phyloP scores from a whole-genome alignment of 2,888 invertebrate species.

The Ophonus ardosiacus region DNA sequence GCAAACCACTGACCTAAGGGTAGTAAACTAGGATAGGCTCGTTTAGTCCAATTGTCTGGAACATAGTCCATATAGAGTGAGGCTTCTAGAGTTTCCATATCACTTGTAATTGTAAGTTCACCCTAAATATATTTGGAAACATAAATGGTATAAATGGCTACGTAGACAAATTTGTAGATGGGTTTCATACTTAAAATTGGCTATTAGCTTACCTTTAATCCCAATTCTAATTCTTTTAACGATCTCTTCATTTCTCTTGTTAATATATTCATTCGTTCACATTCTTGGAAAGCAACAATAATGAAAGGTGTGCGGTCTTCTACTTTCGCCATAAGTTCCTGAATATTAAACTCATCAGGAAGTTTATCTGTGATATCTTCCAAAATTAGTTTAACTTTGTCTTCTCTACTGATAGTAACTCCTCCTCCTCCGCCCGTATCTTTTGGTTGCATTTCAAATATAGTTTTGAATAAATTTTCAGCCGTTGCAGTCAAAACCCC shows the following conservation, averaged over 20 bases:
- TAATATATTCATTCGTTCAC: constrained; percentile 95
- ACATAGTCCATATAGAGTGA: constrained; percentile 93
- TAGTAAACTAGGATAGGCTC: constrained; percentile 92
- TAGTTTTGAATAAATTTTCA: constrained; percentile 88
- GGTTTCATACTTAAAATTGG: too few species aligned
- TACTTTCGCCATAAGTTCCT: constrained; percentile 89
- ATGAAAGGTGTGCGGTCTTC: constrained; percentile 95
- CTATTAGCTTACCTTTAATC: constrained; percentile 83
- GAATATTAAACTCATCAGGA: constrained; percentile 91
- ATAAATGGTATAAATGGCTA: background rate
- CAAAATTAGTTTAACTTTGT: constrained; percentile 85
- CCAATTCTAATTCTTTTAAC: constrained; percentile 90
- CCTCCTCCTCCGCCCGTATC: constrained; percentile 86
- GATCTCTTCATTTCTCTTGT: constrained; percentile 90
- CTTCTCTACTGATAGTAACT: constrained; percentile 86
- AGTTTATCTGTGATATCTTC: constrained; percentile 94
- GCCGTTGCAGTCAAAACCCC: constrained; percentile 93
- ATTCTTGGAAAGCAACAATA: constrained; percentile 95
- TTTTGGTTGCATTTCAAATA: constrained; percentile 94
- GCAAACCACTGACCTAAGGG: constrained; percentile 92
- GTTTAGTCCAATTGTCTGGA: constrained; percentile 89
- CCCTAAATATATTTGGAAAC: constrained; percentile 78
- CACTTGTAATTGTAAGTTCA: constrained; percentile 93
- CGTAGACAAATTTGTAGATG: background rate
- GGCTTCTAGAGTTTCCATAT: constrained; percentile 93